A percentile compares a stretch with the other conserved stretches of the same genome.
phyloP scores from a whole-genome alignment of 2,888 invertebrate genomes.

The Polia nebulosa region DNA sequence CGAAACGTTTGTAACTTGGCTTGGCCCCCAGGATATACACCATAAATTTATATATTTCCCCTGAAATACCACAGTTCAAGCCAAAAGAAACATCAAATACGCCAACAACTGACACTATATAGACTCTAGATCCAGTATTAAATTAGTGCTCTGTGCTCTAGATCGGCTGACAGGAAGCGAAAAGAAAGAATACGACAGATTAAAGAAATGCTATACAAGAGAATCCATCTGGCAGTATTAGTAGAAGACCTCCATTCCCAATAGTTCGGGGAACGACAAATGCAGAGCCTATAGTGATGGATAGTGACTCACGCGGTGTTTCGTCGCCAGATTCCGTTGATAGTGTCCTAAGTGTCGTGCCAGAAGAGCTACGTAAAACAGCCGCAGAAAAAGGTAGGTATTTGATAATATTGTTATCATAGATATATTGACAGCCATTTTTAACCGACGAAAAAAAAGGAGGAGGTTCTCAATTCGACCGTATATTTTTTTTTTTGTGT shows the following conservation, averaged over 20 bases:
- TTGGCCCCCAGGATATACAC: no score
- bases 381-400: constrained; percentile 85
- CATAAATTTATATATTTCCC: no score
- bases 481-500: no score
- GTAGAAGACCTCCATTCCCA: constrained; percentile 91
- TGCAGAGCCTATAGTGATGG: constrained; percentile 93
- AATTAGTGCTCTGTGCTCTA: no score
- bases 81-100: constrained; percentile 79
- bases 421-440: background rate
- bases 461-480: no score
- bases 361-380: no score
- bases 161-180: constrained; percentile 90
- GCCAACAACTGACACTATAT: constrained; percentile 79
- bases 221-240: constrained; percentile 91
- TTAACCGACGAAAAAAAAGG: no score
- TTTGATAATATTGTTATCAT: background rate
- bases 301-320: constrained; percentile 96
- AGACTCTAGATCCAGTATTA: no score
- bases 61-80: constrained; percentile 92
- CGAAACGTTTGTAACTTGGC: no score
- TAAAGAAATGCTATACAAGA: constrained; percentile 93
- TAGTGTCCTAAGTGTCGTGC: constrained; percentile 95
- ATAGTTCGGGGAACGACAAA: constrained; percentile 93
- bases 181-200: constrained; percentile 93
- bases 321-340: constrained; percentile 97